These are phyloP conservation scores for Acronicta leporina DNA, from an alignment of 2,888 invertebrate species.

Conservation along the genomic window DNA sequence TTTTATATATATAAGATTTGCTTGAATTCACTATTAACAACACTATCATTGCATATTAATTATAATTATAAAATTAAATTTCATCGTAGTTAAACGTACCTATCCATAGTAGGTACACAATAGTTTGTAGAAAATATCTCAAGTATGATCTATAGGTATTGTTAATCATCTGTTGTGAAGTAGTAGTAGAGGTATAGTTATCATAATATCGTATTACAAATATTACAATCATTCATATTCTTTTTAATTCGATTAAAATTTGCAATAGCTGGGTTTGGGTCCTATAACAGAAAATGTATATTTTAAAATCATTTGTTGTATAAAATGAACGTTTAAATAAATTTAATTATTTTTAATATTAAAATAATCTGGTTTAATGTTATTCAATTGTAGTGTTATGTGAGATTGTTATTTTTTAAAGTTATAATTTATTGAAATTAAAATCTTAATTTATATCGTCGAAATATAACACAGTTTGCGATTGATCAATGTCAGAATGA, in stretches of 20 bases:
- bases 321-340: slow-evolving; percentile 44
- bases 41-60: too few species aligned
- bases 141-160: background rate
- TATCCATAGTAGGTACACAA: too few species aligned
- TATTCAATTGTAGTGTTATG: slow-evolving; percentile 10
- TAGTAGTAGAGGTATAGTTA: slow-evolving; percentile 16
- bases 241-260: slow-evolving; percentile 41
- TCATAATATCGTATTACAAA: background rate
- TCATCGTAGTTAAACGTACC: too few species aligned
- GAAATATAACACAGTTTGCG: too few species aligned
- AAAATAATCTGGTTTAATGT: slow-evolving; percentile 17
- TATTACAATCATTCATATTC: slow-evolving; percentile 71
- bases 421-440: slow-evolving; percentile 9
- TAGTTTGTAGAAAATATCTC: slow-evolving; percentile 1
- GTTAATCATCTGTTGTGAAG: slow-evolving; percentile 14
- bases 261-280: slow-evolving; percentile 84
- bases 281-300: slow-evolving; percentile 58
- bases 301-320: slow-evolving; percentile 44
- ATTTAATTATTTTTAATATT: slow-evolving; percentile 38
- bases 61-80: too few species aligned
- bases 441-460: too few species aligned
- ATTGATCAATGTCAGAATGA: too few species aligned
- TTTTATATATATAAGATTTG: too few species aligned
- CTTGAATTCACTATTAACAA: too few species aligned
- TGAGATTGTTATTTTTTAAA: slow-evolving; percentile 19